phyloP scores from a whole-genome alignment of 2,888 invertebrate genomes.

The Allophyes oxyacanthae region DNA sequence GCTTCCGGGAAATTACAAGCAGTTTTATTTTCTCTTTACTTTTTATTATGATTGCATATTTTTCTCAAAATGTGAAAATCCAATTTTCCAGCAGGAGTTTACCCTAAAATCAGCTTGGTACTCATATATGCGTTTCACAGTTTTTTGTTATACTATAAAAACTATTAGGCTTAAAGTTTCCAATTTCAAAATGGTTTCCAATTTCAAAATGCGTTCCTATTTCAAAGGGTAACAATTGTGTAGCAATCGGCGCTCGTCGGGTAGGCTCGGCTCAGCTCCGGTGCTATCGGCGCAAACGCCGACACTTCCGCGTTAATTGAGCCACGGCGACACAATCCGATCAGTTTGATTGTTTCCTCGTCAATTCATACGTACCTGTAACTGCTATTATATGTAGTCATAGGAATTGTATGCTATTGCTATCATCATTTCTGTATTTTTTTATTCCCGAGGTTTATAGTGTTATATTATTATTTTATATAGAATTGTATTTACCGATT shows the following conservation, averaged over 20 bases:
- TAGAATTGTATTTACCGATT: too few species aligned
- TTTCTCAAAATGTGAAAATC: too few species aligned
- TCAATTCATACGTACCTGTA: slow-evolving; percentile 45
- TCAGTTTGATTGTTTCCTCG: slow-evolving; percentile 60
- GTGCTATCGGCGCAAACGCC: slow-evolving; percentile 43
- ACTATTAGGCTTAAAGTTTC: slow-evolving; percentile 52
- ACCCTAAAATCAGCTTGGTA: slow-evolving; percentile 17
- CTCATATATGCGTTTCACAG: slow-evolving; percentile 3
- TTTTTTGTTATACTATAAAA: slow-evolving; percentile 29
- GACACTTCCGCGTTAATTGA: slow-evolving; percentile 47
- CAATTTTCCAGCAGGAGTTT: slow-evolving; percentile 1
- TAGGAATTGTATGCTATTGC: slow-evolving; percentile 27
- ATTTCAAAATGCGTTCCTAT: slow-evolving; percentile 45
- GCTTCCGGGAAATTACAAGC: too few species aligned
- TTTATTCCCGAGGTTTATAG: too few species aligned
- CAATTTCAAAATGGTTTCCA: slow-evolving; percentile 47
- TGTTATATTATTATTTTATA: too few species aligned
- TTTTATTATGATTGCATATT: too few species aligned
- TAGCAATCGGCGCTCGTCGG: slow-evolving; percentile 23
- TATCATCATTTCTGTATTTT: slow-evolving; percentile 7
- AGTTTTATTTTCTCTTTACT: too few species aligned
- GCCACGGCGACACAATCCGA: slow-evolving; percentile 56
- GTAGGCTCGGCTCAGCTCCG: slow-evolving; percentile 22
- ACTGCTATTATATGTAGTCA: slow-evolving; percentile 24
- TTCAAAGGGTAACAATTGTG: slow-evolving; percentile 30